phyloP scores from a whole-genome alignment of 2,113 vertebrate genomes.

The Larimichthys polyactis region DNA sequence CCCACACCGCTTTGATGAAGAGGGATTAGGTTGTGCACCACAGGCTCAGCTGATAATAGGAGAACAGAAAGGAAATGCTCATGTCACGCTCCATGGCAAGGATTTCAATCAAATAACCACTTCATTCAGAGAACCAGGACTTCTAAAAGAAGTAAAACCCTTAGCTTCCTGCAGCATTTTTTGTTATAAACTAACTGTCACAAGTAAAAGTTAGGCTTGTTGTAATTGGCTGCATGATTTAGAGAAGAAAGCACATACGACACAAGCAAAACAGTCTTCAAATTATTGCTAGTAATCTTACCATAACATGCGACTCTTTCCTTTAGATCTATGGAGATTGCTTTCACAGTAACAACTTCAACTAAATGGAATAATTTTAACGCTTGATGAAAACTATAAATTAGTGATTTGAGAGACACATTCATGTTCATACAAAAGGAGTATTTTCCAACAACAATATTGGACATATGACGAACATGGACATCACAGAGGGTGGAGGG shows the following conservation, averaged over 20 bases:
- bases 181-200: conserved; percentile 17
- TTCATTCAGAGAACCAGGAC: conserved; percentile 66
- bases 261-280: conserved; percentile 2
- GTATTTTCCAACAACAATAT: conserved; percentile 8
- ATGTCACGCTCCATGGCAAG: conserved; percentile 80
- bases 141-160: conserved; percentile 64
- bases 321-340: not conserved
- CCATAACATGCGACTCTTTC: not conserved
- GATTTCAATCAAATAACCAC: conserved; percentile 81
- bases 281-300: conserved; percentile 17
- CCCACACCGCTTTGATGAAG: conserved; percentile 87
- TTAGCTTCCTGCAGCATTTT: conserved; percentile 43
- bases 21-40: conserved; percentile 86
- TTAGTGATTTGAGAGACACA: conserved; percentile 13
- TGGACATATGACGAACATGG: conserved; percentile 44
- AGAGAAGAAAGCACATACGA: not conserved
- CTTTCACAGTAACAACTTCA: conserved; percentile 18
- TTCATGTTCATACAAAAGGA: not conserved
- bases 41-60: conserved; percentile 83
- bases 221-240: conserved; percentile 43
- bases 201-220: conserved; percentile 1
- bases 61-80: conserved; percentile 81
- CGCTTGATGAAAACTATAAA: not conserved
- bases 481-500: conserved; percentile 60
- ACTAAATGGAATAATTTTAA: not conserved